Evolutionary conservation across 2,113 vertebrate species (phyloP).

Genomic region (Collichthys lucidus): DNA sequence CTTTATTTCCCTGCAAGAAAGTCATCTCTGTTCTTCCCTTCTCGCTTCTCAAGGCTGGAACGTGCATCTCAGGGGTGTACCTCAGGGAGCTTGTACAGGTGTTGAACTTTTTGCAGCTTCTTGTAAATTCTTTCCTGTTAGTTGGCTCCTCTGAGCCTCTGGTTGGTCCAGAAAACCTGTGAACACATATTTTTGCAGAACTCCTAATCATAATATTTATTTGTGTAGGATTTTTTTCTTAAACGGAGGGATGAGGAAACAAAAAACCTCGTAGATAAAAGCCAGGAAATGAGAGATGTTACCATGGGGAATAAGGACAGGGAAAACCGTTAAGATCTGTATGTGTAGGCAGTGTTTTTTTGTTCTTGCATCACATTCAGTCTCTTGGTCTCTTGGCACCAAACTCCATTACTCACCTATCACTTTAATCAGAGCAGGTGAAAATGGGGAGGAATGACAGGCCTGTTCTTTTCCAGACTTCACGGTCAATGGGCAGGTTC

Average conservation of each 20-base stretch:
- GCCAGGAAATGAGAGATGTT: conserved; percentile 20
- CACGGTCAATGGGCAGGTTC: background rate
- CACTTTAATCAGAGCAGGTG: conserved; percentile 27
- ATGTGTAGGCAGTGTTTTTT: background rate
- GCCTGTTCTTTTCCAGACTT: background rate
- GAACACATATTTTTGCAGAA: background rate
- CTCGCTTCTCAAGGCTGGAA: background rate
- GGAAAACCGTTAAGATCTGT: background rate
- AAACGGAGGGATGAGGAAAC: background rate
- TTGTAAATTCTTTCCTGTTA: background rate
- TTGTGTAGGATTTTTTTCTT: background rate
- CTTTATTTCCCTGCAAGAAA: background rate
- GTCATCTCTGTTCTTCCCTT: background rate
- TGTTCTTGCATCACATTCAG: background rate
- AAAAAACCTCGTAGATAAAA: background rate
- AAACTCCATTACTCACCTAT: conserved; percentile 45
- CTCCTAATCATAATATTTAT: background rate
- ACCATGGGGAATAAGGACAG: background rate
- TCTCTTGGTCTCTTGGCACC: background rate
- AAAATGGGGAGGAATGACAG: conserved; percentile 25
- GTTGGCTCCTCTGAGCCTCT: too few species aligned
- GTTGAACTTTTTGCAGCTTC: background rate
- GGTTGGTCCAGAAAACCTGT: background rate
- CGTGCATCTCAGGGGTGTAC: background rate
- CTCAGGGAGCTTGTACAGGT: background rate